phyloP scores from a whole-genome alignment of 2,888 invertebrate species.

The Philaethria dido region DNA sequence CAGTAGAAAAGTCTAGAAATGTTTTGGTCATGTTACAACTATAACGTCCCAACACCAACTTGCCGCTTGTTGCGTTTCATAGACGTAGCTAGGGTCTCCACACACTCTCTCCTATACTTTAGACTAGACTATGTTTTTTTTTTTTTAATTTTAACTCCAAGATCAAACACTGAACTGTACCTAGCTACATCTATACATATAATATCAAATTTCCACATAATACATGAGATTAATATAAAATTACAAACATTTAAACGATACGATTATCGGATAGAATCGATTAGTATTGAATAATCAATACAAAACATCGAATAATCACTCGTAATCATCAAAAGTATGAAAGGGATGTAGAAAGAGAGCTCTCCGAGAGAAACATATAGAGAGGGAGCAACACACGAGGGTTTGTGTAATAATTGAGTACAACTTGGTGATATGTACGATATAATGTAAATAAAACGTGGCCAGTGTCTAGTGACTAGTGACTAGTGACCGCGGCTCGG shows the following conservation, averaged over 20 bases:
- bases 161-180: neutral
- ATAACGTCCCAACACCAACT: neutral
- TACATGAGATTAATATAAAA: constrained; percentile 17
- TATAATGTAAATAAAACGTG: constrained; percentile 39
- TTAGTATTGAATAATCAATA: neutral
- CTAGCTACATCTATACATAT: constrained; percentile 20
- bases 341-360: constrained; percentile 22
- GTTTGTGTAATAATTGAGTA: constrained; percentile 34
- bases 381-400: constrained; percentile 30
- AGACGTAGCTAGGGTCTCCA: constrained; percentile 3
- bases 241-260: constrained; percentile 7
- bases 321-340: neutral
- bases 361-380: constrained; percentile 45
- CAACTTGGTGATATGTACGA: constrained; percentile 50
- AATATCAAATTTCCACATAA: constrained; percentile 23
- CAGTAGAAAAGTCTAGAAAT: constrained; percentile 21
- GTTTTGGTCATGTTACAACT: constrained; percentile 23
- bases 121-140: neutral
- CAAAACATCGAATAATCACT: neutral
- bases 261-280: neutral
- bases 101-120: neutral
- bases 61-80: constrained; percentile 3
- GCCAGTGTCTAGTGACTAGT: constrained; percentile 3
- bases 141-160: neutral
- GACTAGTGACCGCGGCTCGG: constrained; percentile 12